Evolutionary conservation across 2,797 vertebrate genomes (phyloP), one percentile per base, ranked within the genome.

Genomic region (Anguilla anguilla): DNA sequence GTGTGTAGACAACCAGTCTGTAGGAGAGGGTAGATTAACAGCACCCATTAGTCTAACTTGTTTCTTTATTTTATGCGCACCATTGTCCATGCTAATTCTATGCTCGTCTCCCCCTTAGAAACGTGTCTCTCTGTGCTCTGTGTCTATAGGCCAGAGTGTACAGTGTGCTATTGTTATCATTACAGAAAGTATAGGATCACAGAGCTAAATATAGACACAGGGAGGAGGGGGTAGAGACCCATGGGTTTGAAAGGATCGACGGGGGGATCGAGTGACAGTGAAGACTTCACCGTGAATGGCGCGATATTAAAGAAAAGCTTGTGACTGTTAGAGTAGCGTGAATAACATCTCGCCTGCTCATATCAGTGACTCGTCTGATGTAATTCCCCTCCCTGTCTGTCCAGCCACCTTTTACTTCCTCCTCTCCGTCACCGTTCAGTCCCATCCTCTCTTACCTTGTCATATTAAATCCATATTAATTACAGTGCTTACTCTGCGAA

Each of bases 101-200:
- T 81, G 2, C 22, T 22, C 0, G 35, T 43, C 15, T 39, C 15
- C 43, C 35, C 31, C 15, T 43, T 39, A 39, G 9, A 57, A 77
- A 43, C n/a, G 35, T 17, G 72, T 43, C 53, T 85, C 55, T 51
- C 46, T 64, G 9, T 31, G 22, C 35, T 81, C 17, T 39, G 11
- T 89, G 46, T 85, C 31, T 46, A 46, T 85, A 39, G 92, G 94
- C 93, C 94, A 94, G 91, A 92, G 91, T 92, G 89, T 91, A 90
- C 91, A 90, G 91, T 90, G 91, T 93, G 93, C 92, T 94, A 93
- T 93, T 95, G 93, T 94, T 95, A 93, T 92, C 55, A 86, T 92
- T 94, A 90, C 94, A 94, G 95, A 93, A 95, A 94, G 95, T 95
- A 95, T 90, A 94, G 91, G 91, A 94, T 93, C 90, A 93, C 89